Base-by-base conservation (phyloP, 2,888 invertebrate species). In the Scaeva pyrastri region DNA sequence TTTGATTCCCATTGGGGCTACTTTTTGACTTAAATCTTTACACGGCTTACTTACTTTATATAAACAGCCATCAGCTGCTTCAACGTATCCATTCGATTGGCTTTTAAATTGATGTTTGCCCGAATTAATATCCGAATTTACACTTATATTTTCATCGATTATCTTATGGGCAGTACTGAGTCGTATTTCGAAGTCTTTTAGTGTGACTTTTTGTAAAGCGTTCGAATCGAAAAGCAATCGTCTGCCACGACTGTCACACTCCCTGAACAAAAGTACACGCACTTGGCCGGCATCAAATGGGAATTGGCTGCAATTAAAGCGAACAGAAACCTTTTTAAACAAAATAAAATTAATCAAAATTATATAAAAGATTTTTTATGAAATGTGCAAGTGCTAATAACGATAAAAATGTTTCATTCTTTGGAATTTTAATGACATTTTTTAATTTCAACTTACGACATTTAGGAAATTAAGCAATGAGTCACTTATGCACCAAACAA, bases 151-250 rank as follows among this genome's bases (percentile, higher is more conserved):
- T n/a, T 86, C 86, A 52, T 86, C 86, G 21, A 74, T 66, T 14
- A 82, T 71, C 16, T 58, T 82, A 74, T 82, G 73, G 43, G 77
- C 11, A 39, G 68, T 86, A 36, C 58, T 82, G 10, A 71, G 70
- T 60, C 70, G 74, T 66, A 86, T 74, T 81, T 82, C 86, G n/a
- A 86, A 21, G 68, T 91, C 91, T 72, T 90, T 90, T 0, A 94
- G 90, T 82, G 93, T 93, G 70, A 95, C 93, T 93, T 94, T 94
- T 90, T 95, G 94, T 89, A 95, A 93, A 16, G 96, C 94, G 88
- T 95, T 94, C 0, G 97, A 97, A 92, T 98, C 98, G 91, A 97
- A 98, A 72, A 98, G 93, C 45, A 98, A 93, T 89, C 96, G 96
- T 83, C 97, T 94, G 31, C 97, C 97, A 84, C 95, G 94, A 92